These are phyloP conservation scores for Aramus guarauna DNA, from an alignment of 2,113 vertebrate species.

Conservation along the genomic window DNA sequence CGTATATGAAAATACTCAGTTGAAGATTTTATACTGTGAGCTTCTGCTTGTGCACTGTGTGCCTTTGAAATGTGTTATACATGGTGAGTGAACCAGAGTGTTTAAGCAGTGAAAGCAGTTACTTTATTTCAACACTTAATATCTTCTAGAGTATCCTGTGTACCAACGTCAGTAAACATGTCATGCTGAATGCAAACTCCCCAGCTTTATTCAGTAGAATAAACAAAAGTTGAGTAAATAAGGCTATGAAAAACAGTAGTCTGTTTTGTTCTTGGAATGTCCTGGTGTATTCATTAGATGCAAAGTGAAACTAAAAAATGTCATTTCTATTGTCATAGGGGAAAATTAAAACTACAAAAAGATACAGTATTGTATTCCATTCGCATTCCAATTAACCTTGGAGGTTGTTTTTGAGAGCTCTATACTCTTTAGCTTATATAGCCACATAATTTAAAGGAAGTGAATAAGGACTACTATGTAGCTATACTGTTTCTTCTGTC, in stretches of 20 bases:
- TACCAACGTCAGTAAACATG: neutral
- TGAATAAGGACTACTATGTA: neutral
- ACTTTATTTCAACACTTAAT: conserved; percentile 16
- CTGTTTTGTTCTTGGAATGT: neutral
- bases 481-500: neutral
- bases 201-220: neutral
- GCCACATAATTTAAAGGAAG: neutral
- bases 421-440: neutral
- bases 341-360: neutral
- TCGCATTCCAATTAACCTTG: neutral
- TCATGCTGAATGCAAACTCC: neutral
- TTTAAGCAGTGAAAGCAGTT: neutral
- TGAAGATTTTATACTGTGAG: conserved; percentile 34
- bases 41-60: neutral
- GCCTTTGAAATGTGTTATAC: conserved; percentile 8
- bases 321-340: neutral
- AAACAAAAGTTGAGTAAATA: conserved; percentile 6
- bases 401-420: neutral
- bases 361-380: neutral
- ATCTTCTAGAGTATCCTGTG: neutral
- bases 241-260: neutral
- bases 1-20: neutral
- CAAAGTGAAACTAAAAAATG: neutral
- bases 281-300: neutral
- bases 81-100: neutral